These are phyloP conservation scores for Pseudopodoces humilis DNA, from an alignment of 2,113 vertebrate genomes.

Conservation along the genomic window DNA sequence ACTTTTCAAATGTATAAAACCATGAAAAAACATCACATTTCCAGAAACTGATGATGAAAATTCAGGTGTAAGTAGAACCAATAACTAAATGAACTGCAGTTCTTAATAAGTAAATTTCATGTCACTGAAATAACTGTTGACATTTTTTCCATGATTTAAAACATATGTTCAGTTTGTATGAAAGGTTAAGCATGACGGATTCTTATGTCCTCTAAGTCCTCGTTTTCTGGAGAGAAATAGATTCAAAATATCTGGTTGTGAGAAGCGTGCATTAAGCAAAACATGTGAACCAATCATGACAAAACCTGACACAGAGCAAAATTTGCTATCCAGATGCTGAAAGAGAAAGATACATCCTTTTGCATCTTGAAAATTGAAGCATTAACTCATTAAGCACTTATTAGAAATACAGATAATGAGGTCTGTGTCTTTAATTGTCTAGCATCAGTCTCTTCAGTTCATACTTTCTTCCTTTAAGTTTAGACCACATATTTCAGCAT, in stretches of 20 bases:
- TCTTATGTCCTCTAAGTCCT: neutral
- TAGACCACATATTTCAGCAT: neutral
- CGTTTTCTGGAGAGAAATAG: neutral
- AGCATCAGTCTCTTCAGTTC: neutral
- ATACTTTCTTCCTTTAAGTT: neutral
- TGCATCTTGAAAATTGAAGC: neutral
- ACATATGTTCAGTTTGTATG: neutral
- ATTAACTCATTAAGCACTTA: neutral
- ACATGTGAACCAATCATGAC: neutral
- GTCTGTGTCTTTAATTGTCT: neutral
- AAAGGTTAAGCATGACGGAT: neutral
- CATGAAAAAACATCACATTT: conserved; percentile 5
- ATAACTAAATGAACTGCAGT: conserved; percentile 36
- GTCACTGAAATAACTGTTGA: conserved; percentile 53
- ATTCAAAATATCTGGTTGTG: neutral
- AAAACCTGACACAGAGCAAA: neutral
- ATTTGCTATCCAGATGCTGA: neutral
- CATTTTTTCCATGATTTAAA: conserved; percentile 46
- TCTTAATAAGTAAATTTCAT: conserved; percentile 46
- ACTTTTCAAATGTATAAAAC: neutral
- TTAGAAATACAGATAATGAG: neutral
- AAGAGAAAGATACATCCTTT: neutral
- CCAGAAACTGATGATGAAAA: neutral
- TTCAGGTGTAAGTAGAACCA: neutral
- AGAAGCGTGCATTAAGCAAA: neutral